These are phyloP conservation scores for Cepaea hortensis DNA, from an alignment of 2,888 invertebrate species.

Conservation along the genomic window DNA sequence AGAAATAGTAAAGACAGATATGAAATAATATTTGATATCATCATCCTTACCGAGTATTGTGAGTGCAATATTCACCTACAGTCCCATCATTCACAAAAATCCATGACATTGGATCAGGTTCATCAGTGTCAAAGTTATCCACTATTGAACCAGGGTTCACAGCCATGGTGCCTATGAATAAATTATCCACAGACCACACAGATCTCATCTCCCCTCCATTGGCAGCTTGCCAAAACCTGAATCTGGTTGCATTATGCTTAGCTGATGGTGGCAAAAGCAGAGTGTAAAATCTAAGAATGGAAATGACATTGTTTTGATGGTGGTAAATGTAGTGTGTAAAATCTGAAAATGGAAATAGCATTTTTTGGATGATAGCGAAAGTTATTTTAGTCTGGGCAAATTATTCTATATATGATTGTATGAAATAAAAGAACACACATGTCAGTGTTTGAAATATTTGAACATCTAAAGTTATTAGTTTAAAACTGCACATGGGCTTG, in stretches of 20 bases:
- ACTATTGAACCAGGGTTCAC: slow-evolving; percentile 71
- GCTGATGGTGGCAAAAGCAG: slow-evolving; percentile 69
- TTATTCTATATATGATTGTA: too few species aligned
- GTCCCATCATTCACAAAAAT: slow-evolving; percentile 75
- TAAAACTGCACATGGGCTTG: too few species aligned
- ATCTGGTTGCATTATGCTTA: slow-evolving; percentile 74
- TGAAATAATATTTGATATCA: too few species aligned
- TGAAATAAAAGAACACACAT: too few species aligned
- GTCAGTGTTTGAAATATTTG: too few species aligned
- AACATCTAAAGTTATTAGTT: too few species aligned
- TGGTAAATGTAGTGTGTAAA: too few species aligned
- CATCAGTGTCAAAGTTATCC: slow-evolving; percentile 71
- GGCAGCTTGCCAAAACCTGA: slow-evolving; percentile 77
- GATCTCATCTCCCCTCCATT: slow-evolving; percentile 73
- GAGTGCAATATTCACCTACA: slow-evolving; percentile 68
- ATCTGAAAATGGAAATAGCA: too few species aligned
- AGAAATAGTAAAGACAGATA: too few species aligned
- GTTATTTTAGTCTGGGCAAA: too few species aligned
- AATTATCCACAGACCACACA: slow-evolving; percentile 76
- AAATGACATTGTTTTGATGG: too few species aligned
- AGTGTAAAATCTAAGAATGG: slow-evolving; percentile 69
- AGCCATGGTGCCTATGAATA: slow-evolving; percentile 74
- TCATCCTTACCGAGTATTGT: slow-evolving; percentile 67
- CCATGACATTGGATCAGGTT: slow-evolving; percentile 71
- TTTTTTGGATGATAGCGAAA: too few species aligned